A percentile compares a stretch with the other conserved stretches of the same genome.
These are phyloP conservation scores for Mastigias papua DNA, from an alignment of 30 jellyfish, hydroid and myxozoan genomes.

Conservation along the genomic window DNA sequence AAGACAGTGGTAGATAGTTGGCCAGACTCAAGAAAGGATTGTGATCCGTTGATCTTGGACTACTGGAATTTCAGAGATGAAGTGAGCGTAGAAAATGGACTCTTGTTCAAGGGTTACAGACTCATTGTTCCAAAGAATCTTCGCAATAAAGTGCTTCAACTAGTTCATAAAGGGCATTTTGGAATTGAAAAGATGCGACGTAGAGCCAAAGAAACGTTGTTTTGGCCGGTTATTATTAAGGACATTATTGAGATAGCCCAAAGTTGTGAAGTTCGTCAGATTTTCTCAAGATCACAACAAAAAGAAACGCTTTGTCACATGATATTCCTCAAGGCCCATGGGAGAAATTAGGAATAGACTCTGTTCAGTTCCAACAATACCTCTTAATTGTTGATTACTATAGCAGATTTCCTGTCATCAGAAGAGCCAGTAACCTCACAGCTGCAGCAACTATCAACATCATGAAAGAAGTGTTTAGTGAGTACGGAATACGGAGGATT, in stretches of 20 bases:
- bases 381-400: conserved; percentile 50
- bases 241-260: conserved; percentile 22
- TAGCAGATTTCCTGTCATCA: conserved; percentile 34
- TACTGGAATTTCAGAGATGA: conserved; percentile 36
- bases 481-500: conserved; percentile 56
- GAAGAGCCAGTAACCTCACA: conserved; percentile 14
- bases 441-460: conserved; percentile 30
- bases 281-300: conserved; percentile 4
- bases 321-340: conserved; percentile 58
- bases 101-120: conserved; percentile 13
- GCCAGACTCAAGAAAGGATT: conserved; percentile 40
- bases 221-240: conserved; percentile 48
- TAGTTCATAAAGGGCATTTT: conserved; percentile 20
- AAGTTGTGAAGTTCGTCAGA: conserved; percentile 38
- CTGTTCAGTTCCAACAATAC: conserved; percentile 16
- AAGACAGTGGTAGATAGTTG: conserved; percentile 10
- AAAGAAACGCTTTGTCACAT: conserved; percentile 56
- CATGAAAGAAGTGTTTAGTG: conserved; percentile 21
- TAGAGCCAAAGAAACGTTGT: conserved; percentile 36
- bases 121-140: conserved; percentile 14
- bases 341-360: conserved; percentile 58
- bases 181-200: conserved; percentile 33
- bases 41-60: not conserved
- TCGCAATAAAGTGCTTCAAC: conserved; percentile 27
- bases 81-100: conserved; percentile 15